Base-by-base conservation (phyloP, 2,888 invertebrate genomes). In the Apamea monoglypha region DNA sequence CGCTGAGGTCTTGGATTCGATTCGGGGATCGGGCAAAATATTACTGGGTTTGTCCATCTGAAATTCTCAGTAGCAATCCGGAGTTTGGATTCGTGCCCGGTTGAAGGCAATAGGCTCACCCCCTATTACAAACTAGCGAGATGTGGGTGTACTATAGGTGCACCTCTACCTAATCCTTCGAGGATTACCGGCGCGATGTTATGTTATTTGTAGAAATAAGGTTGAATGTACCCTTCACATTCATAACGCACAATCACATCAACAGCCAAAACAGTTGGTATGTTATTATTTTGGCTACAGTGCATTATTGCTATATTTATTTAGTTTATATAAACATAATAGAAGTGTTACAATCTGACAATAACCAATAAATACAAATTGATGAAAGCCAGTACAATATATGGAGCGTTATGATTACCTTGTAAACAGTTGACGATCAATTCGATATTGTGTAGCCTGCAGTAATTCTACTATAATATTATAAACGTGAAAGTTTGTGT, bases 391-490 rank as follows among this genome's bases (percentile, higher is more conserved):
- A 59, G 59, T 64, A 59, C 18, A 64, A 40, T 56, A 44, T 53
- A 63, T 59, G 32, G 68, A 77, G 47, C 64, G 77, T 64, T 69
- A 82, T 82, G 78, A 78, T 83, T 77, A 72, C 72, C 69, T 69
- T 36, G 78, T 73, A 77, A 82, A 82, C 83, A 78, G 56, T 68
- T 83, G 68, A 66, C 74, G 66, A 74, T 67, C 70, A 74, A 71
- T 79, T 79, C 36, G 66, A 67, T 67, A 63, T 40, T 66, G 61
- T 79, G 63, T 61, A 36, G n/a, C n/a, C n/a, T 56, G 29, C 61
- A 63, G 36, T 79, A 67, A 36, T 40, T 7, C 40, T 40, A 40
- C 40, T 6, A n/a, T n/a, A 40, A 40, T 40, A 40, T 40, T 7
- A 6, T 36, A 36, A 36, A 36, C 36, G 36, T 36, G 36, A 36